A percentile compares a stretch with the other conserved stretches of the same genome.
These are phyloP conservation scores for Oryzias melastigma DNA, from an alignment of 2,113 vertebrate genomes.

Conservation along the genomic window DNA sequence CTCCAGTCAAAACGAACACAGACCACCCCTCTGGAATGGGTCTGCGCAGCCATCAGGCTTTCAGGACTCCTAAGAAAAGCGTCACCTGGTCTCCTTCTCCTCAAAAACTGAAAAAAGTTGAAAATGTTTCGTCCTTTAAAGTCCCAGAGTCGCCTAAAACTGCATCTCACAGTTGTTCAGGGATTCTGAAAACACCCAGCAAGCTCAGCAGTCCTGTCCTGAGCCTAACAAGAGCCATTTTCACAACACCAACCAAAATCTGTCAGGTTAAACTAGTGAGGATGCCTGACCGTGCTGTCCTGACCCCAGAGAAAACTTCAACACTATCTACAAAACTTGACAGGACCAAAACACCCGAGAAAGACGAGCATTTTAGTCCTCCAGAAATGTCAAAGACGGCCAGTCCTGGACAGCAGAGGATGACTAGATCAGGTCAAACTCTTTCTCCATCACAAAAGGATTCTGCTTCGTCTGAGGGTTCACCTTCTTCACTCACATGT, in stretches of 20 bases:
- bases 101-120: conserved; percentile 20
- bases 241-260: conserved; percentile 62
- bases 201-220: conserved; percentile 41
- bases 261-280: conserved; percentile 20
- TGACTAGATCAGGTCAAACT: conserved; percentile 60
- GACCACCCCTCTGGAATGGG: conserved; percentile 28
- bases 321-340: conserved; percentile 27
- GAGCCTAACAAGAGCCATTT: conserved; percentile 39
- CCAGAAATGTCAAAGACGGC: conserved; percentile 31
- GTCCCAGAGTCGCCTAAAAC: conserved; percentile 60
- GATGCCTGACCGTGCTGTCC: conserved; percentile 3
- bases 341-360: conserved; percentile 20
- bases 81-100: conserved; percentile 78
- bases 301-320: conserved; percentile 9
- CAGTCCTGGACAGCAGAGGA: conserved; percentile 43
- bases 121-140: conserved; percentile 46
- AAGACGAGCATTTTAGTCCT: neutral
- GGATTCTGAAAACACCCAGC: conserved; percentile 31
- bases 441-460: conserved; percentile 12
- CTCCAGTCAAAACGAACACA: conserved; percentile 57
- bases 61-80: conserved; percentile 60
- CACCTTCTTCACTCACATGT: conserved; percentile 12
- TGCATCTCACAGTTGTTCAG: conserved; percentile 44
- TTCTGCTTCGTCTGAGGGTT: neutral
- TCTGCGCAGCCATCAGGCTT: conserved; percentile 11